phyloP scores from a whole-genome alignment of 1,140 invertebrate species.

The Brachionus calyciflorus region DNA sequence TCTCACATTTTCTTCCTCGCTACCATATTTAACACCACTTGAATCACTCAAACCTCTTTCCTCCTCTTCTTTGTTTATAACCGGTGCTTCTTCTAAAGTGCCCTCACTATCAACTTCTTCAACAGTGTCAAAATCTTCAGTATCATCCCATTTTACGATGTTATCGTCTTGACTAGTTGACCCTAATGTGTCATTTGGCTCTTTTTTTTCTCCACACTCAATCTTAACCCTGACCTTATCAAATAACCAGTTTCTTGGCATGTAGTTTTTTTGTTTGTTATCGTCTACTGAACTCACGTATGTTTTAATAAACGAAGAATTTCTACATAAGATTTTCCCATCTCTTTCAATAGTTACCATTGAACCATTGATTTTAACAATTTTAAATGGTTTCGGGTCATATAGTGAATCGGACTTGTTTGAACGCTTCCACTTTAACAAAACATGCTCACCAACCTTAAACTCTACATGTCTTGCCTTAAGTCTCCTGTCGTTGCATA shows the following conservation, averaged over 20 bases:
- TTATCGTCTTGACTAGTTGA: background rate
- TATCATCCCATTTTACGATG: background rate
- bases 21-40: background rate
- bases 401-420: conserved; percentile 8
- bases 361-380: background rate
- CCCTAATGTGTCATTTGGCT: background rate
- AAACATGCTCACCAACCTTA: conserved; percentile 12
- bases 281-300: background rate
- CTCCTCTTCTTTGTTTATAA: background rate
- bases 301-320: conserved; percentile 2
- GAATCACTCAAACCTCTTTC: background rate
- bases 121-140: conserved; percentile 10
- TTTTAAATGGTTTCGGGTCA: conserved; percentile 7
- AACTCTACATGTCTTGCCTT: background rate
- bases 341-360: conserved; percentile 6
- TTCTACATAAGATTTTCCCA: background rate
- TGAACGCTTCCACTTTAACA: conserved; percentile 11
- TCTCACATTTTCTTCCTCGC: background rate
- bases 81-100: conserved; percentile 6
- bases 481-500: background rate
- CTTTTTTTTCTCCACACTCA: background rate
- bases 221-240: background rate
- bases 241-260: background rate
- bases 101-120: conserved; percentile 1
- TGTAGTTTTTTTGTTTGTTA: background rate